Conservation (phyloP, 92 coral and sea anemone species). For the Phenganax subtilis region DNA sequence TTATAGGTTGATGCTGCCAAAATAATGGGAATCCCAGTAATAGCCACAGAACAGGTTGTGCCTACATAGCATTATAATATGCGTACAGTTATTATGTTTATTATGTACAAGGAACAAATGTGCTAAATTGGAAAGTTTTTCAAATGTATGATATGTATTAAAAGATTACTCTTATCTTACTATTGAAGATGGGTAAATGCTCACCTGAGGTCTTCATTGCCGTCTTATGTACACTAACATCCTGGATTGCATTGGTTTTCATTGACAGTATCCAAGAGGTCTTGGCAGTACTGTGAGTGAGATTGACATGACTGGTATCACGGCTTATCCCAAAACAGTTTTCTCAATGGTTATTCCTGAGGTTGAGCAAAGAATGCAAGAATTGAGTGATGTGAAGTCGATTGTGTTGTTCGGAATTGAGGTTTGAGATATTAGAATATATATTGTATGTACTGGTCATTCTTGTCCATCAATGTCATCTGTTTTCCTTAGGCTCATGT, state of each 20-base stretch:
- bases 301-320: constrained; percentile 79
- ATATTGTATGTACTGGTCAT: background rate
- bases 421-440: constrained; percentile 38
- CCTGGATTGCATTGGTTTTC: too few relatives aligned
- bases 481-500: constrained; percentile 71
- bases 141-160: too few relatives aligned
- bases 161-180: too few relatives aligned
- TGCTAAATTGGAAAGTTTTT: too few relatives aligned
- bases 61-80: background rate
- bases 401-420: constrained; percentile 91
- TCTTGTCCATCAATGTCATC: background rate
- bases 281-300: constrained; percentile 86
- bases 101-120: too few relatives aligned
- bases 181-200: too few relatives aligned
- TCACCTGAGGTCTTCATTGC: too few relatives aligned
- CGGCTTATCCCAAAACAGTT: constrained; percentile 80
- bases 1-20: constrained; percentile 80
- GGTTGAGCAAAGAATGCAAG: constrained; percentile 74
- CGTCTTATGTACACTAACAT: too few relatives aligned
- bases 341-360: constrained; percentile 96
- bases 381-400: constrained; percentile 63
- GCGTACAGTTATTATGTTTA: background rate
- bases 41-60: constrained; percentile 87
- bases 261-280: constrained; percentile 79
- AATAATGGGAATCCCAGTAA: constrained; percentile 76